A percentile compares a stretch with the other conserved stretches of the same genome.
Conservation (phyloP, 1,140 invertebrate species). For the Hylaeus anthracinus region DNA sequence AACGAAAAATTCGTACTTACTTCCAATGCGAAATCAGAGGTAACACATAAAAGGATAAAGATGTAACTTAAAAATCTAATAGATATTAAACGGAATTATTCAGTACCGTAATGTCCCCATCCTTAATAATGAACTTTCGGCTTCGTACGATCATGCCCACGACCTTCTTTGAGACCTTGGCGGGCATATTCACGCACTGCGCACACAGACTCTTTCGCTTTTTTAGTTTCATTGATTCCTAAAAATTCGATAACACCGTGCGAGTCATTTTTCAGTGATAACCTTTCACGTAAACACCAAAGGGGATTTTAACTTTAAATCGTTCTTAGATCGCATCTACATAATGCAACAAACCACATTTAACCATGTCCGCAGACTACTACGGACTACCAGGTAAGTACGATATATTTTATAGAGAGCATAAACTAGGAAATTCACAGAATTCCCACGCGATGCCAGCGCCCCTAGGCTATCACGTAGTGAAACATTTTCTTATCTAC, state of each 20-base stretch:
- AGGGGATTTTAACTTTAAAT: slow-evolving; percentile 42
- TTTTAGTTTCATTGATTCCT: slow-evolving; percentile 80
- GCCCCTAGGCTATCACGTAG: background rate
- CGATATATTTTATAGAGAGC: slow-evolving; percentile 26
- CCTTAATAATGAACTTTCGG: slow-evolving; percentile 87
- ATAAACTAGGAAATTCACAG: slow-evolving; percentile 6
- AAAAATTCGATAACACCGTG: slow-evolving; percentile 59
- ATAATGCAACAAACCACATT: slow-evolving; percentile 39
- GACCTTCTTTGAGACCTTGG: slow-evolving; percentile 83
- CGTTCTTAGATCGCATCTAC: slow-evolving; percentile 49
- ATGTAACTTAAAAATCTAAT: slow-evolving; percentile 38
- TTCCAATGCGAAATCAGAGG: slow-evolving; percentile 13
- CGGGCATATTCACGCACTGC: slow-evolving; percentile 82
- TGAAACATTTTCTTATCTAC: background rate
- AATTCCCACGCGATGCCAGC: background rate
- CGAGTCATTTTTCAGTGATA: slow-evolving; percentile 68
- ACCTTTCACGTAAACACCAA: slow-evolving; percentile 30
- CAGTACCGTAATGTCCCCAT: slow-evolving; percentile 87
- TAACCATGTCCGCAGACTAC: slow-evolving; percentile 38
- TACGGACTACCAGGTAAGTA: slow-evolving; percentile 39
- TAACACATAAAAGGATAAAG: slow-evolving; percentile 18
- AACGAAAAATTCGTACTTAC: slow-evolving; percentile 33
- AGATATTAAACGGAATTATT: slow-evolving; percentile 49
- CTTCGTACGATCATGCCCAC: slow-evolving; percentile 87
- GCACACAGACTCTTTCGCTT: slow-evolving; percentile 80